These are phyloP conservation scores for Atethmia centrago DNA, from an alignment of 2,888 invertebrate genomes.

Conservation along the genomic window DNA sequence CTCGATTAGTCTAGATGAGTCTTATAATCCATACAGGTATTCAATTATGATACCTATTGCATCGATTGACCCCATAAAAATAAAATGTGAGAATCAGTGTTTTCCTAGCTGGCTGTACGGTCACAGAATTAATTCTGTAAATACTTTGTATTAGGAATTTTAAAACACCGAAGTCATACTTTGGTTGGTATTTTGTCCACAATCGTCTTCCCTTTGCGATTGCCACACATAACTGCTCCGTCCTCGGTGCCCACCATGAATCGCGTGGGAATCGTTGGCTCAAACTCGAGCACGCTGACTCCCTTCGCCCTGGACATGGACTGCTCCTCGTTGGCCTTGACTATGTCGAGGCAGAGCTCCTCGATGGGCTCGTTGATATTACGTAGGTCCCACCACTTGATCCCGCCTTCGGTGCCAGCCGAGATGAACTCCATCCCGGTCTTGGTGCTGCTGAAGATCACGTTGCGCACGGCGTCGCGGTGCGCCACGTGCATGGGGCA, in stretches of 20 bases:
- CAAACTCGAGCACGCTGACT: constrained; percentile 92
- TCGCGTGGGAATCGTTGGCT: constrained; percentile 93
- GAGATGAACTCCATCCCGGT: constrained; percentile 98
- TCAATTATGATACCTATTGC: background rate
- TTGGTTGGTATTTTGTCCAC: constrained; percentile 91
- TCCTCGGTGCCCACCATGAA: constrained; percentile 93
- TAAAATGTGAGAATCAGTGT: background rate
- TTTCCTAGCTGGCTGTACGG: background rate
- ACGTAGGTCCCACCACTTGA: constrained; percentile 94
- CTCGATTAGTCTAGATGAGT: background rate
- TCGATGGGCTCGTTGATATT: constrained; percentile 91
- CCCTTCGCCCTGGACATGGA: constrained; percentile 90
- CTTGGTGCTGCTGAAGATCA: constrained; percentile 97
- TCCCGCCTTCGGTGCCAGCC: constrained; percentile 96
- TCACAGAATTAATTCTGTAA: background rate
- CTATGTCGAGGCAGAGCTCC: constrained; percentile 92
- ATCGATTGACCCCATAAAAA: background rate
- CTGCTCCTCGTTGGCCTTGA: constrained; percentile 87
- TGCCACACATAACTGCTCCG: constrained; percentile 92
- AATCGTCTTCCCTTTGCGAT: constrained; percentile 93
- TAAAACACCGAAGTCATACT: constrained; percentile 74
- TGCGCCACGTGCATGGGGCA: constrained; percentile 95
- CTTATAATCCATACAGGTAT: background rate
- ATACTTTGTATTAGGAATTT: background rate
- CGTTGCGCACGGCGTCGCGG: constrained; percentile 95